A percentile compares a stretch with the other conserved stretches of the same genome.
Evolutionary conservation across 1,140 invertebrate genomes (phyloP).

Genomic region (Musca domestica): DNA sequence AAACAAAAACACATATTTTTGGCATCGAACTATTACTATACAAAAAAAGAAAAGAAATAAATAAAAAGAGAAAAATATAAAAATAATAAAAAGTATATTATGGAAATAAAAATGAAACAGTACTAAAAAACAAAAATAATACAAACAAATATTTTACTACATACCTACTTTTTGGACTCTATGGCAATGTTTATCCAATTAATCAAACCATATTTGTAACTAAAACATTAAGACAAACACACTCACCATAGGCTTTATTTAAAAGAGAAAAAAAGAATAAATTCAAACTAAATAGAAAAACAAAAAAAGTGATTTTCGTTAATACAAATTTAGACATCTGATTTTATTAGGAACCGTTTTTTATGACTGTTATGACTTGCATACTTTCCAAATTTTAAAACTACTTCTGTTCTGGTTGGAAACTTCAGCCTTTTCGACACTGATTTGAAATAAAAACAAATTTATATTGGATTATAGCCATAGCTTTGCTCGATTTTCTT

Average conservation of each 20-base stretch:
- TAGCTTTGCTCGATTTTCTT: too few relatives aligned
- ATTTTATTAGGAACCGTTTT: too few relatives aligned
- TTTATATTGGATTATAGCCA: too few relatives aligned
- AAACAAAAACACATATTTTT: conserved; percentile 12
- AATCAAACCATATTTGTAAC: conserved; percentile 12
- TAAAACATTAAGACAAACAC: too few relatives aligned
- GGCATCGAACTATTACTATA: conserved; percentile 15
- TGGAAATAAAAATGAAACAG: background rate
- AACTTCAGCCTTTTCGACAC: too few relatives aligned
- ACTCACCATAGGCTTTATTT: conserved; percentile 5
- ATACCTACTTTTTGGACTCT: conserved; percentile 26
- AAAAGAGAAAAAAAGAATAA: background rate
- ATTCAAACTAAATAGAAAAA: background rate
- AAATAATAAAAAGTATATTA: background rate
- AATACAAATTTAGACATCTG: background rate
- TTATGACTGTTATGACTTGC: too few relatives aligned
- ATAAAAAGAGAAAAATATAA: too few relatives aligned
- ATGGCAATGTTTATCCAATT: conserved; percentile 31
- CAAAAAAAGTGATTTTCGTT: background rate
- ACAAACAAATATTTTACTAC: background rate
- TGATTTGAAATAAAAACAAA: too few relatives aligned
- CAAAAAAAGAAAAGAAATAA: too few relatives aligned
- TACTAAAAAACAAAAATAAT: background rate
- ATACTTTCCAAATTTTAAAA: too few relatives aligned
- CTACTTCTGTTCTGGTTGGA: too few relatives aligned